Conservation (phyloP, 2,888 invertebrate genomes). For the Pardosa pseudoannulata region DNA sequence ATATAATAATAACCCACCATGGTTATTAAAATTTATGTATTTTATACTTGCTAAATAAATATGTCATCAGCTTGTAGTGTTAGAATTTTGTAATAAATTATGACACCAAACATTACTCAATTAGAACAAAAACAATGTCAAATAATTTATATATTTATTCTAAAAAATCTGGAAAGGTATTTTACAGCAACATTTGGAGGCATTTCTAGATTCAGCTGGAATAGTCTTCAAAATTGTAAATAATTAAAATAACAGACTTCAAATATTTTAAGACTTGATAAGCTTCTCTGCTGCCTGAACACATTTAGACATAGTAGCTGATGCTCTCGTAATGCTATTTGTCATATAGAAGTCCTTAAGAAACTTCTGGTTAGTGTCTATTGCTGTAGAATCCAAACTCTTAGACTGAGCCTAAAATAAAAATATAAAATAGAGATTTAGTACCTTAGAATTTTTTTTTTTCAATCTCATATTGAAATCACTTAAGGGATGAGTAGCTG, state of each 20-base stretch:
- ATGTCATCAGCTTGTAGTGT: too few species aligned
- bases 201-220: not conserved
- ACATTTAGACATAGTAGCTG: slow-evolving; percentile 99
- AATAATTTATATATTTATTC: slow-evolving; percentile 29
- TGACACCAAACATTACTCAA: too few species aligned
- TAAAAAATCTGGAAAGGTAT: slow-evolving; percentile 9
- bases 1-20: too few species aligned
- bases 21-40: too few species aligned
- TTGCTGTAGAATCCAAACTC: slow-evolving; percentile 76
- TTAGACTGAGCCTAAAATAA: slow-evolving; percentile 33
- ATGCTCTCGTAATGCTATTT: slow-evolving; percentile 95
- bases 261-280: slow-evolving; percentile 13
- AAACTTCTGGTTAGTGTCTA: slow-evolving; percentile 82
- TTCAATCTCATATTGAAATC: too few species aligned
- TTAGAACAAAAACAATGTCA: not conserved
- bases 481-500: too few species aligned
- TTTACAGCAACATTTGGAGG: not conserved
- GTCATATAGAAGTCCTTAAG: slow-evolving; percentile 92
- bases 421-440: too few species aligned
- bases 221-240: not conserved
- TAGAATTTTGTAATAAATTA: too few species aligned
- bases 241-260: not conserved
- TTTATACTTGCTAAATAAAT: too few species aligned
- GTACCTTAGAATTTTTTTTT: too few species aligned
- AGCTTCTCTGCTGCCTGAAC: slow-evolving; percentile 91